These are phyloP conservation scores for Cenopis cana DNA, from an alignment of 2,888 invertebrate genomes.

Conservation along the genomic window DNA sequence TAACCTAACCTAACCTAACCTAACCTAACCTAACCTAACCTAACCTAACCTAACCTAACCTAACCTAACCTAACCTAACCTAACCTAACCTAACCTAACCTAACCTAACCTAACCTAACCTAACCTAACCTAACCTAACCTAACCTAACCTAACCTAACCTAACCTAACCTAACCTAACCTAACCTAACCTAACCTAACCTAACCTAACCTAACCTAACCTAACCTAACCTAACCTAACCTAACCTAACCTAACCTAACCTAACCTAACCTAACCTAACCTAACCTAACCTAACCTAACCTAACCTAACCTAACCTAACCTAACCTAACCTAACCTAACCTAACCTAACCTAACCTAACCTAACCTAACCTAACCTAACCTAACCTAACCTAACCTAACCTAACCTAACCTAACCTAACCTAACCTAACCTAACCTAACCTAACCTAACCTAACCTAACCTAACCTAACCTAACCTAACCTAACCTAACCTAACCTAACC, in stretches of 20 bases:
- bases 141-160: slow-evolving; percentile 46
- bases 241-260: slow-evolving; percentile 27
- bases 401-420: slow-evolving; percentile 45
- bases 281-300: slow-evolving; percentile 1
- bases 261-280: slow-evolving; percentile 4
- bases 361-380: too few relatives aligned
- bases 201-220: slow-evolving; percentile 43
- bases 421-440: slow-evolving; percentile 46
- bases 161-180: slow-evolving; percentile 46
- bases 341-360: too few relatives aligned
- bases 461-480: slow-evolving; percentile 46
- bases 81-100: slow-evolving; percentile 45
- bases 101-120: slow-evolving; percentile 45
- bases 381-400: slow-evolving; percentile 40
- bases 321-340: too few relatives aligned
- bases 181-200: slow-evolving; percentile 45
- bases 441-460: slow-evolving; percentile 46
- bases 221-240: slow-evolving; percentile 42
- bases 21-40: too few relatives aligned
- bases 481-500: slow-evolving; percentile 46
- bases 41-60: too few relatives aligned
- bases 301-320: not conserved
- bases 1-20: too few relatives aligned
- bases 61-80: slow-evolving; percentile 31
- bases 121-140: slow-evolving; percentile 46